Evolutionary conservation across 2,888 invertebrate genomes (phyloP), one percentile per base, ranked within the genome.

Genomic region (Agriotes lineatus): DNA sequence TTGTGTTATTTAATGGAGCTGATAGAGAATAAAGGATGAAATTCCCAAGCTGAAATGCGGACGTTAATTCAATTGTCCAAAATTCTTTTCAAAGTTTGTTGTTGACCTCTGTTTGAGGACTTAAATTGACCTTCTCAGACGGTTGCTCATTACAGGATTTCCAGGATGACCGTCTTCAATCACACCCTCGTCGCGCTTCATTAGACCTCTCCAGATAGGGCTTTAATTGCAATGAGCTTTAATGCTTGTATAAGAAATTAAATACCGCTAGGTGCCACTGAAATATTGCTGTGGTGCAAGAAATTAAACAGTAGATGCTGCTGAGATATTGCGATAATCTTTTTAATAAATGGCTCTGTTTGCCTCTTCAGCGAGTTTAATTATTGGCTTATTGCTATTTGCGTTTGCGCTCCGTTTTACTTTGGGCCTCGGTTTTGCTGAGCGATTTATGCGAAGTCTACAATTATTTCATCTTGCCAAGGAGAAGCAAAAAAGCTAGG

Each of bases 101-200:
- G 44, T 19, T 44, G 19, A 19, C 44, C 19, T 44, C 19, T 16
- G 18, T 44, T 58, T 58, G 14, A 16, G 20, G n/a, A 18, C 12
- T 48, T 19, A 50, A 39, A 50, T 22, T 37, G 50, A 61, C 37
- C 37, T 52, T 25, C 39, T 19, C 22, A 10, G 52, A 50, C 39
- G 39, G 25, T 39, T 16, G 50, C 20, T 39, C 18, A 33, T 60
- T 60, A 45, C 30, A 10, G 20, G 50, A 35, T 16, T 52, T 52
- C 48, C 39, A 12, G 50, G 22, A 12, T 12, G 37, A 18, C 30
- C 48, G 52, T 61, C 61, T 61, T 61, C 52, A 61, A 61, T 61
- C 61, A 61, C 52, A 61, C 61, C 61, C 61, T 52, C 50, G 39
- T 52, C 61, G 37, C 25, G 48, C 25, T 61, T 61, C 61, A 61